Base-by-base conservation (phyloP, 2,888 invertebrate genomes). In the Selenia dentaria region DNA sequence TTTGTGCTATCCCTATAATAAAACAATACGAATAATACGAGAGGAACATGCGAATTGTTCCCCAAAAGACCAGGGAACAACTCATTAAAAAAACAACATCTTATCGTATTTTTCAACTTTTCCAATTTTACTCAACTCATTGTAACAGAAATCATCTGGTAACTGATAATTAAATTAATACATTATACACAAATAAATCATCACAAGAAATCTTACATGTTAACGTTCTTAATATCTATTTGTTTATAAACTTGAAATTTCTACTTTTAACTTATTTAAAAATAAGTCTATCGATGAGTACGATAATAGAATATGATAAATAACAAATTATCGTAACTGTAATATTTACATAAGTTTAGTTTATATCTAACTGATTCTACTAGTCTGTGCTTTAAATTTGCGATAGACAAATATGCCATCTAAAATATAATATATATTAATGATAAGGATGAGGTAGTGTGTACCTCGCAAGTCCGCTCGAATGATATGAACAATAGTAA, bases 101-200 rank as follows among this genome's bases (percentile, higher is more conserved):
- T 79, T 69, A 76, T 83, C 72, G 60, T 77, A 79, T 80, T 79
- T 49, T 47, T 81, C n/a, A 79, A 81, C 78, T 80, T 70, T 74
- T 79, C 78, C 76, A 70, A 77, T 74, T 89, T 90, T 90, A 90
- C 89, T 90, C 84, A 85, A 84, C 73, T 80, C 73, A 84, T 78
- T 79, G 65, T 74, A 88, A 90, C 87, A 89, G 80, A 89, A 83
- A 72, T 79, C 66, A 69, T 79, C 74, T 86, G 88, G 87, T 90
- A 89, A 89, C 88, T 89, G 72, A 82, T 77, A 55, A 69, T 87
- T 85, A 86, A 87, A 84, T 83, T 83, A 87, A 82, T 72, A 80
- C 76, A 79, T 79, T 79, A 79, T 81, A 83, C 79, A 86, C 73
- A 88, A 83, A 81, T 73, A 75, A 75, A 74, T 79, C 76, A 83